These are phyloP conservation scores for Trichopria drosophilae DNA, from an alignment of 2,888 invertebrate genomes.

Conservation along the genomic window DNA sequence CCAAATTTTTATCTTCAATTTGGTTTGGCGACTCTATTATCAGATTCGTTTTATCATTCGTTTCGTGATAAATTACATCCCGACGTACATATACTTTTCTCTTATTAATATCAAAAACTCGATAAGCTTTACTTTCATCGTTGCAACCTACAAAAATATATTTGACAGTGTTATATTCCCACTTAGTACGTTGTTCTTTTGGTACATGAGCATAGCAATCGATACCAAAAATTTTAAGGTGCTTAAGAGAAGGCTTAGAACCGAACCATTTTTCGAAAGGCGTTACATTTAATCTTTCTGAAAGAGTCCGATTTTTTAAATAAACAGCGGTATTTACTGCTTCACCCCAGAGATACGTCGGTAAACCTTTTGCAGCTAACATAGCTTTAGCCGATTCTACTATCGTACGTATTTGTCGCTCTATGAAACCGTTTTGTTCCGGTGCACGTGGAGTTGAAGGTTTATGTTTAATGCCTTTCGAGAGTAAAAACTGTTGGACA, in stretches of 20 bases:
- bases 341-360: conserved; percentile 50
- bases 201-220: too few relatives aligned
- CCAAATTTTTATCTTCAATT: too few relatives aligned
- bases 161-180: conserved; percentile 28
- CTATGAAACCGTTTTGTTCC: conserved; percentile 35
- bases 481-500: not conserved
- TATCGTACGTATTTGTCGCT: conserved; percentile 46
- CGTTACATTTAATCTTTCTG: conserved; percentile 42
- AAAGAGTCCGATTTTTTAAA: conserved; percentile 47
- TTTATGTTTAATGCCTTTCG: conserved; percentile 11
- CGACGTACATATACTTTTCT: too few relatives aligned
- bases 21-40: too few relatives aligned
- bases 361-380: conserved; percentile 32
- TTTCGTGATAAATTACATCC: too few relatives aligned
- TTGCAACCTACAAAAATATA: conserved; percentile 44
- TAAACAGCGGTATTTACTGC: conserved; percentile 49
- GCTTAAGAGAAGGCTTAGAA: conserved; percentile 9
- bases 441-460: conserved; percentile 22
- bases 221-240: conserved; percentile 37
- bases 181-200: too few relatives aligned
- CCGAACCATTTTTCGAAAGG: conserved; percentile 46
- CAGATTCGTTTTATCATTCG: too few relatives aligned
- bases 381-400: conserved; percentile 36
- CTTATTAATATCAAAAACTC: too few relatives aligned
- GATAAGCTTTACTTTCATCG: conserved; percentile 40